Base-by-base conservation (phyloP, 2,888 invertebrate species). In the Euplexia lucipara region DNA sequence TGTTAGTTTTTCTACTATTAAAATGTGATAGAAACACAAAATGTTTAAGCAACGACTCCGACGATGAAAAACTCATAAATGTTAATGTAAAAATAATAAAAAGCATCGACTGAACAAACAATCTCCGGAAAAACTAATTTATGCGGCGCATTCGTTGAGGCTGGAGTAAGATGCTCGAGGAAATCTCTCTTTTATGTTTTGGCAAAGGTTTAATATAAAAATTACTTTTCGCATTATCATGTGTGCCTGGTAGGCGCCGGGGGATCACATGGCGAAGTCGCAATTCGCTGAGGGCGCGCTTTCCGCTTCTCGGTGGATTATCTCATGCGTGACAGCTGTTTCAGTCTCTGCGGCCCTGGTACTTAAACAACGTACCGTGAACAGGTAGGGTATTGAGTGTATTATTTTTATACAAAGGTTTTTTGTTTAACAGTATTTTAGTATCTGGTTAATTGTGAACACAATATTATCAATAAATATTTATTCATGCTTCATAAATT, bases 81-180 rank as follows among this genome's bases (percentile, higher is more conserved):
- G 91, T 91, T 90, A 91, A 91, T 86, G 86, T 83, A 86, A 90
- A 88, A 90, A 86, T 88, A 91, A 91, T 88, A 88, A 88, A 90
- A 86, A 78, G 70, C 90, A 86, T 87, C 83, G 87, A 87, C 88
- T 89, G 90, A 86, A 88, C 91, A 93, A 93, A 93, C 94, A 94
- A 93, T 93, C 90, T 92, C 91, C 90, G 91, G 88, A 74, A 90
- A 92, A 94, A 95, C 94, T 95, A 95, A 95, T 95, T 94, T 94
- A 93, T 93, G 91, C 91, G 88, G 89, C 86, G 90, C 88, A 91
- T 89, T 89, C 88, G 87, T 79, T 86, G 89, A 87, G 87, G 84
- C 67, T 64, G 44, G 86, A 88, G 88, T 83, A 88, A 92, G 88
- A 90, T 88, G 86, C 83, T 87, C 82, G 80, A 78, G 83, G 83